phyloP scores from a whole-genome alignment of 2,888 invertebrate genomes.

The Leptopterna dolabrata region DNA sequence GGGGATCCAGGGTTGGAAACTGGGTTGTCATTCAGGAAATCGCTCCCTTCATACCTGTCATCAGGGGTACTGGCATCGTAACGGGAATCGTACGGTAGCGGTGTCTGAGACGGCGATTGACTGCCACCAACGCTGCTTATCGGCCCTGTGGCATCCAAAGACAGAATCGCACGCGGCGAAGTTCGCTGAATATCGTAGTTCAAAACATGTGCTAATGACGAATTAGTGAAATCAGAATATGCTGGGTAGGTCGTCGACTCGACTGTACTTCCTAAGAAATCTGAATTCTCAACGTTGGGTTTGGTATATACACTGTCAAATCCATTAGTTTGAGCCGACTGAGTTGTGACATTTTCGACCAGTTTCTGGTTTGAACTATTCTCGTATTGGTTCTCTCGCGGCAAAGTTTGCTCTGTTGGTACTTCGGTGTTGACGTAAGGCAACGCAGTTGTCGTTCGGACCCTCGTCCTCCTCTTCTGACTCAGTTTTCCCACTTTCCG shows the following conservation, averaged over 20 bases:
- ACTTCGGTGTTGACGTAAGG: not conserved
- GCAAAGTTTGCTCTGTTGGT: not conserved
- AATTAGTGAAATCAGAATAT: conserved; percentile 13
- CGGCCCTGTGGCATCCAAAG: not conserved
- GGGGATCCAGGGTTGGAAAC: conserved; percentile 38
- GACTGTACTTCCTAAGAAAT: not conserved
- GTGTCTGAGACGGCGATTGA: not conserved
- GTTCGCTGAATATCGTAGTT: conserved; percentile 42
- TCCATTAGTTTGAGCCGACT: not conserved
- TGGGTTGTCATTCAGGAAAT: not conserved
- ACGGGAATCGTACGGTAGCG: not conserved
- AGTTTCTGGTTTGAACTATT: not conserved
- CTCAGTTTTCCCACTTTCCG: not conserved
- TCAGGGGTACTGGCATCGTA: not conserved
- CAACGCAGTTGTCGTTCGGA: not conserved
- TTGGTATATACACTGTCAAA: not conserved
- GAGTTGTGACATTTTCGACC: not conserved
- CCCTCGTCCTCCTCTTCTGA: not conserved
- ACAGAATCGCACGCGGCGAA: conserved; percentile 1
- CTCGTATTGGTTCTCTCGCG: not conserved
- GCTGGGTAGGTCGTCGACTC: not conserved
- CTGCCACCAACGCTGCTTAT: not conserved
- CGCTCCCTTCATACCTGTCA: not conserved
- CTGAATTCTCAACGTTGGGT: not conserved
- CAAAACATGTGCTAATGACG: conserved; percentile 21